Evolutionary conservation across 1,140 invertebrate species (phyloP), one percentile per base, ranked within the genome.

Genomic region (Drosophila erecta): DNA sequence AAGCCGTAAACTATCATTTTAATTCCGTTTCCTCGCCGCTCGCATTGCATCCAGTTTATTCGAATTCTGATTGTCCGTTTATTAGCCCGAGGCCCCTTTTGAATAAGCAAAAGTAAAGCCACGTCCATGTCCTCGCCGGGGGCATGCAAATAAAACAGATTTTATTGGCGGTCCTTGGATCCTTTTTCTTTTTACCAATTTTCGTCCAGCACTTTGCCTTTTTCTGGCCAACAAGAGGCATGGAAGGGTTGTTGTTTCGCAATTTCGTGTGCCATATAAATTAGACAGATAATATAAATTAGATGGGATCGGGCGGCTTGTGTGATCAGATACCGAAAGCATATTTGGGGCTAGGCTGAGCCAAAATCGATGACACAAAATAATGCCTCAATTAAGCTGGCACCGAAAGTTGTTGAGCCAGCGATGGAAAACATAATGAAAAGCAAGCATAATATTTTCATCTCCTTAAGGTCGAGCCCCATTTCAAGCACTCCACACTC

Each of bases 261-360:
- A 54, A 59, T 79, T 81, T 78, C 35, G 22, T 41, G 46, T 81
- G 58, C 70, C 57, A 77, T 70, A 85, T 81, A 86, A 85, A 81
- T 85, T 86, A 86, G 78, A 78, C 74, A 81, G 81, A 86, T 86
- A 87, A 87, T 76, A 71, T 78, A 78, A 87, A 74, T 62, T 77
- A 74, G 80, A 71, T 83, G 78, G 61, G 43, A 58, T 58, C 55
- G 41, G 60, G 15, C n/a, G 46, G 56, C 46, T 33, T 66, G 54
- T 59, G 54, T 77, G 55, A 75, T 75, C 71, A 58, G 60, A 76
- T 77, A 46, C 53, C 20, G 10, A 8, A 35, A 17, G n/a, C n/a
- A 44, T 53, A 53, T 47, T 61, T 38, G 15, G 60, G 50, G 50
- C 38, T 41, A 40, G n/a, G 59, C 30, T 53, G 43, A 41, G 14